Evolutionary conservation across 2,113 vertebrate species (phyloP).

Genomic region (Nothoprocta perdicaria): DNA sequence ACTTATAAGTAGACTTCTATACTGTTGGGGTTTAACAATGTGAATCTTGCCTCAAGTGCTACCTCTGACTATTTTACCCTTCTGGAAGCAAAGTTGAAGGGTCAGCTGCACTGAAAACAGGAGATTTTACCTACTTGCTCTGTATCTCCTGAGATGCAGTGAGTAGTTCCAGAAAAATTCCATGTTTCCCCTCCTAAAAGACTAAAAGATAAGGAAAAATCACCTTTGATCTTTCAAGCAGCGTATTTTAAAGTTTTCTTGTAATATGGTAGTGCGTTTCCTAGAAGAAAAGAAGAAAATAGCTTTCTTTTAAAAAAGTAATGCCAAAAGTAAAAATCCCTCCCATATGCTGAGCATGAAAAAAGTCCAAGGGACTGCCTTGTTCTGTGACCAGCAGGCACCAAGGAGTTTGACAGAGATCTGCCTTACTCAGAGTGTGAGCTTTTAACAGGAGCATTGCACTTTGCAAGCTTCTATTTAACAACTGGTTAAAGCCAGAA

Average conservation of each 20-base stretch:
- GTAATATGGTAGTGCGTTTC: background rate
- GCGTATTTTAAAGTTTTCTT: background rate
- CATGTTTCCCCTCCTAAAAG: background rate
- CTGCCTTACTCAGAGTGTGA: background rate
- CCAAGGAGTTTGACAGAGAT: background rate
- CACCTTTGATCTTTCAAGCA: background rate
- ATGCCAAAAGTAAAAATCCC: background rate
- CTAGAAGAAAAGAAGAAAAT: background rate
- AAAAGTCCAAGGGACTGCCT: background rate
- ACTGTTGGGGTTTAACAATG: background rate
- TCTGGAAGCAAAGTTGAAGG: background rate
- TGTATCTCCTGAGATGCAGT: background rate
- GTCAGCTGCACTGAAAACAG: background rate
- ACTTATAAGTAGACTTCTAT: background rate
- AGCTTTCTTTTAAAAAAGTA: background rate
- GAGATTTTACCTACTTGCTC: background rate
- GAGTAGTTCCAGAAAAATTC: background rate
- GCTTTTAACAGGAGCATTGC: background rate
- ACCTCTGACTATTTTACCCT: background rate
- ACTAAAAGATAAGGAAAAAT: background rate
- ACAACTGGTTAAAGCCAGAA: conserved; percentile 33
- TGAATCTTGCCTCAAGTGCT: background rate
- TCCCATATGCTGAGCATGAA: background rate
- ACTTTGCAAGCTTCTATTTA: background rate
- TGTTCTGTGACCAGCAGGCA: background rate